These are phyloP conservation scores for Muscina levida DNA, from an alignment of 2,888 invertebrate genomes.

Conservation along the genomic window DNA sequence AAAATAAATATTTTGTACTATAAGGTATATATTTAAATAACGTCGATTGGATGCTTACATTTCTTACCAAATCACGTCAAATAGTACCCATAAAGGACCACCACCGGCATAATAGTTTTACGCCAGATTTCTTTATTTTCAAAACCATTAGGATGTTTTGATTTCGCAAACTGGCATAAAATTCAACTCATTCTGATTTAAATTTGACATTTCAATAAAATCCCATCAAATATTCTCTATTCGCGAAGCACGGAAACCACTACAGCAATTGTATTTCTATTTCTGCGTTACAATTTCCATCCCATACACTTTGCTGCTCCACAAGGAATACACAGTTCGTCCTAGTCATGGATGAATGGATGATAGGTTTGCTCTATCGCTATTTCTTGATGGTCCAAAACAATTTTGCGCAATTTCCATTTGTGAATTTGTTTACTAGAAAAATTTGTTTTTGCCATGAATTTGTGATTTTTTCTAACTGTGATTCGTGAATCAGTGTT, in stretches of 20 bases:
- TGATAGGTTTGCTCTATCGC: background rate
- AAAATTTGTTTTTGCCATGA: conserved; percentile 4
- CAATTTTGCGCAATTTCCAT: conserved; percentile 64
- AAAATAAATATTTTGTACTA: too few relatives aligned
- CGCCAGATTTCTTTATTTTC: too few relatives aligned
- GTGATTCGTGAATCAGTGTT: background rate
- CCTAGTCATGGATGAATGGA: conserved; percentile 1
- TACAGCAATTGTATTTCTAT: background rate
- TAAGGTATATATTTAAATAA: too few relatives aligned
- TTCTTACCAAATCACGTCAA: too few relatives aligned
- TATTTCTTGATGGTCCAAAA: conserved; percentile 22
- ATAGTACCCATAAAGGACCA: too few relatives aligned
- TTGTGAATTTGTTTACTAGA: conserved; percentile 65
- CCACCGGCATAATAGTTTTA: too few relatives aligned
- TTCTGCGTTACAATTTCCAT: too few relatives aligned
- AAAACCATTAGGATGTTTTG: too few relatives aligned
- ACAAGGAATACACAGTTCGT: background rate
- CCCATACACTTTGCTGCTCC: background rate
- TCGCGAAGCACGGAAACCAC: background rate
- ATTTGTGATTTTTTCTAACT: background rate
- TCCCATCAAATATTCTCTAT: conserved; percentile 5
- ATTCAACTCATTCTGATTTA: background rate
- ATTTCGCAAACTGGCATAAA: too few relatives aligned
- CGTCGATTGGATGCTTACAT: too few relatives aligned
- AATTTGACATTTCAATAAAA: background rate